phyloP scores from a whole-genome alignment of 2,113 vertebrate species.

The Fregetta grallaria region DNA sequence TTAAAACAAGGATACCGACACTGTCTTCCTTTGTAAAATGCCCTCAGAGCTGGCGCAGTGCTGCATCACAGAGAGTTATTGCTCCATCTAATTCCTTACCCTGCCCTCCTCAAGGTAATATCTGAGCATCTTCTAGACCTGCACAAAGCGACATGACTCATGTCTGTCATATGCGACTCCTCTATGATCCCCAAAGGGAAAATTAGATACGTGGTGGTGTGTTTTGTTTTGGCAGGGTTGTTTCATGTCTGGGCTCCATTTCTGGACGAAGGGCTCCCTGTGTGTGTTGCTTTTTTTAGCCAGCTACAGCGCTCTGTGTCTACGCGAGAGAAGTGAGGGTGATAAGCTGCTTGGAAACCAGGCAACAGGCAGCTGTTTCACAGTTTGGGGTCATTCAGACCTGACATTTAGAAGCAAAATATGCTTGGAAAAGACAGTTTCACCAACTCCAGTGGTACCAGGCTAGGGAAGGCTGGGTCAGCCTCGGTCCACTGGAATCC shows the following conservation, averaged over 20 bases:
- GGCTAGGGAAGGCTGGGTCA: neutral
- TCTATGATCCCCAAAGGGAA: neutral
- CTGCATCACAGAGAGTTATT: neutral
- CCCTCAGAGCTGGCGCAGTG: neutral
- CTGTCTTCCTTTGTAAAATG: neutral
- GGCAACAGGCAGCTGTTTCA: neutral
- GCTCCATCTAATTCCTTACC: neutral
- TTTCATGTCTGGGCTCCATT: neutral
- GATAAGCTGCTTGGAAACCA: neutral
- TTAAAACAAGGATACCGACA: neutral
- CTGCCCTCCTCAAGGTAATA: neutral
- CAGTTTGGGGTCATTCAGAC: neutral
- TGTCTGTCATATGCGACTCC: fast-evolving
- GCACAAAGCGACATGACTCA: neutral
- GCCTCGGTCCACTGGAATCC: neutral
- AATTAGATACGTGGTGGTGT: fast-evolving
- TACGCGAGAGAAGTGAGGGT: neutral
- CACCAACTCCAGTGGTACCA: neutral
- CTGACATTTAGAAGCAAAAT: neutral
- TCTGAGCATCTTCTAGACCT: neutral
- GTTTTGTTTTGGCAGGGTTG: neutral
- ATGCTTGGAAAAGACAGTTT: neutral
- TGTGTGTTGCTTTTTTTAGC: neutral
- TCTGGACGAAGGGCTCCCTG: neutral
- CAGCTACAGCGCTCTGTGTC: neutral